These are phyloP conservation scores for Microchirus variegatus DNA, from an alignment of 2,797 vertebrate genomes.

Conservation along the genomic window DNA sequence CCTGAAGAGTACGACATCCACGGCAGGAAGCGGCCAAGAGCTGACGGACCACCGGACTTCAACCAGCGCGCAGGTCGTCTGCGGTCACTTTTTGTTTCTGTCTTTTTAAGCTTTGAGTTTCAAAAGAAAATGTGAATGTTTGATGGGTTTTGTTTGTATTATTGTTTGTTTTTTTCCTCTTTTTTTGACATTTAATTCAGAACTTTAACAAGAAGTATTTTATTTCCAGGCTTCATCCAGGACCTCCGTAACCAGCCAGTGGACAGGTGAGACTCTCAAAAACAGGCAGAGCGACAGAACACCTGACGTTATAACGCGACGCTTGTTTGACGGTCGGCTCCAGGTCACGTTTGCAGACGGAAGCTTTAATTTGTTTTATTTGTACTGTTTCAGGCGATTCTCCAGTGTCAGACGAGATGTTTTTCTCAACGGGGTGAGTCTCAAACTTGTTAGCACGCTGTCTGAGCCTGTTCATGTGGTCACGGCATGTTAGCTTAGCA, in stretches of 20 bases:
- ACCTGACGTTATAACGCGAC: background rate
- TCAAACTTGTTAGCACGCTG: background rate
- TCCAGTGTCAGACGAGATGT: conserved; percentile 94
- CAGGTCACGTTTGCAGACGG: too few species aligned
- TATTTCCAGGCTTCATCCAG: conserved; percentile 91
- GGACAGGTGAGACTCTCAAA: conserved; percentile 87
- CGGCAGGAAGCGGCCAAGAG: conserved; percentile 97
- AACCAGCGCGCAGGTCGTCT: conserved; percentile 95
- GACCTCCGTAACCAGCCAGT: conserved; percentile 94
- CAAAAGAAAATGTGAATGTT: background rate
- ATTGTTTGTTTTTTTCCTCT: background rate
- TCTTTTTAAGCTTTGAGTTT: background rate
- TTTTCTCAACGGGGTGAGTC: conserved; percentile 98
- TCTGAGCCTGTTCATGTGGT: background rate
- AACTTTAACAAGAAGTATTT: background rate
- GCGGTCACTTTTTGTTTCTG: background rate
- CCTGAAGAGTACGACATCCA: conserved; percentile 98
- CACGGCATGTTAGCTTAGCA: too few species aligned
- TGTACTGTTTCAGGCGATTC: conserved; percentile 83
- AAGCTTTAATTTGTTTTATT: background rate
- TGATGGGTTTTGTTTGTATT: too few species aligned
- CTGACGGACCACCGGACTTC: conserved; percentile 96
- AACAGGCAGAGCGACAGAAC: background rate
- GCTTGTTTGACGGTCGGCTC: too few species aligned
- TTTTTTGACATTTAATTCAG: background rate